These are phyloP conservation scores for Pseudomyrmex gracilis DNA, from an alignment of 1,140 invertebrate genomes.

Conservation along the genomic window DNA sequence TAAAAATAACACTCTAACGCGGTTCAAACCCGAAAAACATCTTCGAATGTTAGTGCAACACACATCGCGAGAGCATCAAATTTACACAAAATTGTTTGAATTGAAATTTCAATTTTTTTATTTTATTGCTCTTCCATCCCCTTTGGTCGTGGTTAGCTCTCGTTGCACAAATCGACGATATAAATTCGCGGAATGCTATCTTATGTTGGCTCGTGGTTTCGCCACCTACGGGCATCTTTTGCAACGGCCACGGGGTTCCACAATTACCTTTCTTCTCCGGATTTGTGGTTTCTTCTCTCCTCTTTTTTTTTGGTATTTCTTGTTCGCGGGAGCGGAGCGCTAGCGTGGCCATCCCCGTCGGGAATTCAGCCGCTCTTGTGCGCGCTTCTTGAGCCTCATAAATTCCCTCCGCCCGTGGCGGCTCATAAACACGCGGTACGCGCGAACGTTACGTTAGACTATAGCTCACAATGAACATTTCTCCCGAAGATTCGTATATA, in stretches of 20 bases:
- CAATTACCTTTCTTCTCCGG: constrained; percentile 34
- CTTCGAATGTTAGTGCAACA: no score
- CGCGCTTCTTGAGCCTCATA: constrained; percentile 7
- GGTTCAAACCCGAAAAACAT: no score
- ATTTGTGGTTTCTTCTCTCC: constrained; percentile 6
- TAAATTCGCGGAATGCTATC: constrained; percentile 35
- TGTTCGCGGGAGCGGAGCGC: neutral
- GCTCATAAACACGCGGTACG: constrained; percentile 5
- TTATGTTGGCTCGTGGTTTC: constrained; percentile 23
- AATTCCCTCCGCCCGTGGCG: neutral
- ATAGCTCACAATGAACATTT: constrained; percentile 18
- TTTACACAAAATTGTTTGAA: no score
- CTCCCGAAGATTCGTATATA: neutral
- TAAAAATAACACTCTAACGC: no score
- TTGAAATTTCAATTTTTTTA: no score
- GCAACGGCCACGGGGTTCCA: neutral
- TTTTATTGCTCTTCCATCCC: no score
- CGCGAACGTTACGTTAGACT: neutral
- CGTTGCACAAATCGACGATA: neutral
- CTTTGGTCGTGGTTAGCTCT: no score
- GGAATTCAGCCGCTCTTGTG: neutral
- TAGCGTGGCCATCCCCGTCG: neutral
- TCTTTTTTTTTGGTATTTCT: constrained; percentile 15
- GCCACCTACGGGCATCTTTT: neutral
- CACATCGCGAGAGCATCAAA: no score